Percentiles rank a stretch among this genome's conserved stretches.
These are phyloP conservation scores for Liodrosophila aerea DNA, from an alignment of 2,888 invertebrate species.

Conservation along the genomic window DNA sequence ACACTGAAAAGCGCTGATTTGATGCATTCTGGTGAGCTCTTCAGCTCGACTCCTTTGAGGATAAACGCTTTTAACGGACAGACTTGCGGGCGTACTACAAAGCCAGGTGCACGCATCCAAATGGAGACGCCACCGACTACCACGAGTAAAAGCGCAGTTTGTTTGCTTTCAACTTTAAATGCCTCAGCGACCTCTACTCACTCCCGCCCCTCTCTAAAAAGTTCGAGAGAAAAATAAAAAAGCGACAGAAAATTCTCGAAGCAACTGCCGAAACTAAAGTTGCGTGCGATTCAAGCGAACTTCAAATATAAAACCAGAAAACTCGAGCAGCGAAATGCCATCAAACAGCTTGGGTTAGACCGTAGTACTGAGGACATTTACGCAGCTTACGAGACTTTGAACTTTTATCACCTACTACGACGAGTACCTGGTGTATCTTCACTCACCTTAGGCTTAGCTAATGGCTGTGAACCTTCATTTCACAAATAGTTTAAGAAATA, in stretches of 20 bases:
- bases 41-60: constrained; percentile 54
- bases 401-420: constrained; percentile 25
- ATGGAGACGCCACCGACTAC: neutral
- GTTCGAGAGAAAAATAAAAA: constrained; percentile 12
- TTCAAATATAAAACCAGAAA: constrained; percentile 35
- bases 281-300: constrained; percentile 23
- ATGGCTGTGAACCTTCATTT: constrained; percentile 52
- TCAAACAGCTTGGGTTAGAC: constrained; percentile 20
- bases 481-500: constrained; percentile 53
- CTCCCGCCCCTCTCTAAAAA: constrained; percentile 10
- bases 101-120: constrained; percentile 32
- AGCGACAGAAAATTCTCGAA: constrained; percentile 10
- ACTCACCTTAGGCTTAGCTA: constrained; percentile 26
- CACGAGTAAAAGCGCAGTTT: constrained; percentile 57
- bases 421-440: constrained; percentile 9
- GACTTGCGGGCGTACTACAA: constrained; percentile 30
- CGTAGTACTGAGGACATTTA: constrained; percentile 15
- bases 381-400: constrained; percentile 51
- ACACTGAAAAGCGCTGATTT: constrained; percentile 42
- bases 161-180: constrained; percentile 61
- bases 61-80: constrained; percentile 57
- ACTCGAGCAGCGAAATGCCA: constrained; percentile 16
- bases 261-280: constrained; percentile 29
- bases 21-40: constrained; percentile 35
- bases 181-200: constrained; percentile 1